phyloP scores from a whole-genome alignment of 2,113 vertebrate genomes.

The Sylvilagus bachmani region DNA sequence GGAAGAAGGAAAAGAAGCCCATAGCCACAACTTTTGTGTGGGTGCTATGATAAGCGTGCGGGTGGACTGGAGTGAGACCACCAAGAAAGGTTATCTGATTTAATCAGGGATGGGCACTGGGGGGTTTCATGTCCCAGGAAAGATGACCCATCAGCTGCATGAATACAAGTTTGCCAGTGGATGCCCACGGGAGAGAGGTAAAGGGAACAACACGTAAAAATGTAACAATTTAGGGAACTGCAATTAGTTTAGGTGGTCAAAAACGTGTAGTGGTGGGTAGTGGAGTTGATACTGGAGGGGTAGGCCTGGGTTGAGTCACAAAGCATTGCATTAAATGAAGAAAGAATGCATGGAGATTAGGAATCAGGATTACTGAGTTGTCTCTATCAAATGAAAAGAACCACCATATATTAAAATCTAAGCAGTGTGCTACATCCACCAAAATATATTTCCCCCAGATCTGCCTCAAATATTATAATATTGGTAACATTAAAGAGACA shows the following conservation, averaged over 20 bases:
- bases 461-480: background rate
- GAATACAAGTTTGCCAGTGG: background rate
- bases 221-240: background rate
- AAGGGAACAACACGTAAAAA: background rate
- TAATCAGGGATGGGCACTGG: background rate
- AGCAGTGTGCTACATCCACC: background rate
- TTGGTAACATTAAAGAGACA: background rate
- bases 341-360: background rate
- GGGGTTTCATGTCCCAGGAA: background rate
- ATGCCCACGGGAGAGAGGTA: background rate
- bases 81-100: background rate
- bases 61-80: background rate
- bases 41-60: background rate
- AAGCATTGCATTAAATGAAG: background rate
- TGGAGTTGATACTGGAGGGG: background rate
- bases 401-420: background rate
- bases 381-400: conserved; percentile 18
- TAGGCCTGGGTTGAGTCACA: background rate
- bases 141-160: background rate
- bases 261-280: background rate
- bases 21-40: background rate
- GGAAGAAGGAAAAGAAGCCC: background rate
- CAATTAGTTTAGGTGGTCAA: background rate
- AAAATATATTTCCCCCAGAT: background rate
- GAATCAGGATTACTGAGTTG: background rate